phyloP scores from a whole-genome alignment of 2,113 vertebrate genomes.

The Mirza zaza region DNA sequence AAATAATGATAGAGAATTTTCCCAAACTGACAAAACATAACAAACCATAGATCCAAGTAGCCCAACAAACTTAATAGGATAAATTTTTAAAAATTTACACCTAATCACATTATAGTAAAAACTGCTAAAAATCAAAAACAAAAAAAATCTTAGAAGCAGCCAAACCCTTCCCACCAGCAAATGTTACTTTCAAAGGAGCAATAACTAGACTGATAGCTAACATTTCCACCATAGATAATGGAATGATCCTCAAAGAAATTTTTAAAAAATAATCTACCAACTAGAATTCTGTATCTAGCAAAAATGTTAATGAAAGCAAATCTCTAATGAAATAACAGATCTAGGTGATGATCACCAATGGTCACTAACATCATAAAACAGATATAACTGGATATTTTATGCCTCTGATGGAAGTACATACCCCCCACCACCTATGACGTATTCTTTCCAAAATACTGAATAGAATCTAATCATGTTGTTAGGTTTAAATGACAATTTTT shows the following conservation, averaged over 20 bases:
- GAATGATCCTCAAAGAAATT: not conserved
- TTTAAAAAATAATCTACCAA: not conserved
- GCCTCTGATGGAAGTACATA: not conserved
- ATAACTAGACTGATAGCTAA: not conserved
- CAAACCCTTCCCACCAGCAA: not conserved
- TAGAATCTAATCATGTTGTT: not conserved
- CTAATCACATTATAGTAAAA: not conserved
- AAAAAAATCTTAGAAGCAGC: not conserved
- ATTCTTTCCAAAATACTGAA: not conserved
- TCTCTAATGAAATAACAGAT: not conserved
- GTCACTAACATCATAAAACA: not conserved
- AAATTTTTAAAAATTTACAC: not conserved
- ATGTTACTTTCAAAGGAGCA: not conserved
- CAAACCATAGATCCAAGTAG: not conserved
- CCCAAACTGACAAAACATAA: not conserved
- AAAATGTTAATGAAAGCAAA: not conserved
- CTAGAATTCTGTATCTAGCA: not conserved
- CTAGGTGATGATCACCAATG: not conserved
- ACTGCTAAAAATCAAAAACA: not conserved
- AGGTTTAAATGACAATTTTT: not conserved
- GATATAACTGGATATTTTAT: not conserved
- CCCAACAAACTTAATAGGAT: not conserved
- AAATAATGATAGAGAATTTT: not conserved
- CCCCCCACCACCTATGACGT: not conserved
- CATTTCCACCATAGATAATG: not conserved